Base-by-base conservation (phyloP, 2,797 vertebrate species). In the Mus caroli region DNA sequence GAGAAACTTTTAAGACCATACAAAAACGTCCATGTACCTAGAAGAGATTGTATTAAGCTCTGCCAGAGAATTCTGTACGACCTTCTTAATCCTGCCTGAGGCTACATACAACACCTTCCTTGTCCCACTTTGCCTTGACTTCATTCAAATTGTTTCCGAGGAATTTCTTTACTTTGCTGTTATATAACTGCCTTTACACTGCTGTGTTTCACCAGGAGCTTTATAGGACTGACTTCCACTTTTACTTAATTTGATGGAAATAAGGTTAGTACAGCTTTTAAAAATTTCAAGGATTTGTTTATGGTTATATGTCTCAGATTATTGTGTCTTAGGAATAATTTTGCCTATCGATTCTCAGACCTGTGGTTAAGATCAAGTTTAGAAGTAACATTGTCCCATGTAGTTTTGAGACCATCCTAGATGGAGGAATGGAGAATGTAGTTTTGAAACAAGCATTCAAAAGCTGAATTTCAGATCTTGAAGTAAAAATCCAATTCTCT, bases 161-260 rank as follows among this genome's bases (percentile, higher is more conserved):
- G 71, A 73, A 12, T 80, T 94, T 92, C 17, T 60, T 52, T 69
- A 37, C 82, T 85, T 58, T 90, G 24, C 17, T 90, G 2, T 60
- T 69, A 43, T 54, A 4, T 78, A 71, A 43, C 85, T 40, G 1
- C 54, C 73, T 95, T 91, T 73, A 52, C 15, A 88, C 3, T 91
- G n/a, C 91, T 76, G 0, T 88, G 28, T 96, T 92, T 86, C 40
- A 91, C 79, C 54, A 67, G 24, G 54, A 91, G 12, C 7, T 92
- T 90, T 67, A 20, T 26, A 80, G 9, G 10, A 79, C 37, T 92
- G 10, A 54, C 93, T 93, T 92, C 75, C 10, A 75, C 54, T 90
- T 80, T 75, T 56, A 88, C 83, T 93, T 93, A 80, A 92, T 87
- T 91, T 37, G 50, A 4, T 84, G 20, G 40, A 91, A 95, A 96